Conservation (phyloP, 2,888 invertebrate species). For the Apoderus coryli region DNA sequence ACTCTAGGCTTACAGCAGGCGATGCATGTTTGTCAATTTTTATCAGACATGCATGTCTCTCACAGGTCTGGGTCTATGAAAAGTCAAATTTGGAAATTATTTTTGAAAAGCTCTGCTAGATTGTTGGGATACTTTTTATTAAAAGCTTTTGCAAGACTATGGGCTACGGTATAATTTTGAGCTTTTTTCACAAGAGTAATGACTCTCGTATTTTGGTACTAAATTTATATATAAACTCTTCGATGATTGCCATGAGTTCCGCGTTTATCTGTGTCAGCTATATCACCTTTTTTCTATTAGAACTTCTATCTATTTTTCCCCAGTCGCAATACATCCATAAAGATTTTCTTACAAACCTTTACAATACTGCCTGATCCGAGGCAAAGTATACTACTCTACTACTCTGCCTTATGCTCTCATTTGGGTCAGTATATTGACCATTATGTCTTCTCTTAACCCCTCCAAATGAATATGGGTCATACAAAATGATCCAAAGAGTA, state of each 20-base stretch:
- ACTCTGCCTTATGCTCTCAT: conserved; percentile 7
- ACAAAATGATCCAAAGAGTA: conserved; percentile 9
- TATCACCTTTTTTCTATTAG: conserved; percentile 10
- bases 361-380: conserved; percentile 9
- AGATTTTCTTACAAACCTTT: conserved; percentile 7
- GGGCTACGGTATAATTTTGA: conserved; percentile 6
- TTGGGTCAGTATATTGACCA: conserved; percentile 7
- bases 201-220: conserved; percentile 7
- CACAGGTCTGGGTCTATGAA: conserved; percentile 7
- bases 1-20: conserved; percentile 8
- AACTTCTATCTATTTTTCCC: conserved; percentile 3
- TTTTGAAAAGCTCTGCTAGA: conserved; percentile 7
- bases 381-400: conserved; percentile 7
- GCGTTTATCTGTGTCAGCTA: conserved; percentile 9
- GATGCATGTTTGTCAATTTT: conserved; percentile 9
- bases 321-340: conserved; percentile 6
- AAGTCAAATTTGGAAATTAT: conserved; percentile 8
- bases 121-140: conserved; percentile 7
- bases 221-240: conserved; percentile 8
- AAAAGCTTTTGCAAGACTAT: conserved; percentile 8
- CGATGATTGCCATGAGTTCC: conserved; percentile 9
- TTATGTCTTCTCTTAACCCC: conserved; percentile 6
- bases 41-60: conserved; percentile 8
- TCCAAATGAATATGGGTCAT: conserved; percentile 7
- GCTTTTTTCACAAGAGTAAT: conserved; percentile 7